These are phyloP conservation scores for Kryptopterus vitreolus DNA, from an alignment of 2,797 vertebrate genomes.

Conservation along the genomic window DNA sequence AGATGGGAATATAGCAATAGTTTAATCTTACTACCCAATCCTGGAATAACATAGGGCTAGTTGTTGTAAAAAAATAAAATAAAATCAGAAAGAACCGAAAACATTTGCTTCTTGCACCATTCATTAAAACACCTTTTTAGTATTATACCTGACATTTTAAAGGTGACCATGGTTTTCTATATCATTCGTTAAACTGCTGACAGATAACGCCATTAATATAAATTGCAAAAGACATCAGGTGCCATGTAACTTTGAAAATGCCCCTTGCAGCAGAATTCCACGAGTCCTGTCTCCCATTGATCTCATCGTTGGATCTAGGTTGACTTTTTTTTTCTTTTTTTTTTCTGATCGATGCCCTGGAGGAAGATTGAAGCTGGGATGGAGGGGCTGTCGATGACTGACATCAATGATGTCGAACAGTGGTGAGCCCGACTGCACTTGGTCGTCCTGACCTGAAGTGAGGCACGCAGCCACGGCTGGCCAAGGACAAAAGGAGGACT, in stretches of 20 bases:
- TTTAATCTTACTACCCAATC: conserved; percentile 12
- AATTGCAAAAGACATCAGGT: conserved; percentile 21
- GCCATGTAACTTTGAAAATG: conserved; percentile 39
- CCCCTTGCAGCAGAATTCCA: conserved; percentile 48
- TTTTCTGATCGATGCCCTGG: conserved; percentile 55
- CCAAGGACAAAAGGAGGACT: conserved; percentile 59
- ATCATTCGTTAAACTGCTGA: conserved; percentile 18
- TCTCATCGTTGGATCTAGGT: conserved; percentile 55
- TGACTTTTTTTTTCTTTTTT: conserved; percentile 54
- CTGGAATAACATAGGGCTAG: conserved; percentile 12
- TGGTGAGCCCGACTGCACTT: conserved; percentile 58
- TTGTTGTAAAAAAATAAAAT: conserved; percentile 27
- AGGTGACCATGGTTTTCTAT: conserved; percentile 1
- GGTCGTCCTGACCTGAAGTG: conserved; percentile 58
- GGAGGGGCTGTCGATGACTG: conserved; percentile 55
- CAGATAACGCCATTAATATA: conserved; percentile 25
- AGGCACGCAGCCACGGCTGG: conserved; percentile 46
- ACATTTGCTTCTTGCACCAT: background rate
- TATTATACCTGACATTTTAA: conserved; percentile 15
- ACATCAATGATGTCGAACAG: conserved; percentile 62
- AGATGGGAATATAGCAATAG: conserved; percentile 37
- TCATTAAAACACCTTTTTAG: background rate
- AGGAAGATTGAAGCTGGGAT: conserved; percentile 43
- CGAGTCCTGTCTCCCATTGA: conserved; percentile 53
- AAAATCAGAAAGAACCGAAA: background rate